Conservation (phyloP, 2,888 invertebrate genomes). For the Drosophila limbata region DNA sequence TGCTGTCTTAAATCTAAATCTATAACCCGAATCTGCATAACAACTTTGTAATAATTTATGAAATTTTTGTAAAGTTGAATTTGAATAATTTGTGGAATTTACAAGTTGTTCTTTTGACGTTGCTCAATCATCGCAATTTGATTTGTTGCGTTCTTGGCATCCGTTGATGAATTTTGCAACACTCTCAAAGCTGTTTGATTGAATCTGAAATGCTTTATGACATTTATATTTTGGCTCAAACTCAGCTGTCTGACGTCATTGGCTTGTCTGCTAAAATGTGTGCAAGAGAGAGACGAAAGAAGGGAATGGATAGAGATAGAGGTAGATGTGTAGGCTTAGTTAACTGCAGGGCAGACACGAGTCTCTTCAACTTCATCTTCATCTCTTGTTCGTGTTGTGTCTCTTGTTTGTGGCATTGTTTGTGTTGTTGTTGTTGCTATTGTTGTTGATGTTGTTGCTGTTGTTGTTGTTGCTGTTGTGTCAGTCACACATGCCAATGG, state of each 20-base stretch:
- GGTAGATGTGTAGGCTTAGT: conserved; percentile 21
- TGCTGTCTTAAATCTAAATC: conserved; percentile 1
- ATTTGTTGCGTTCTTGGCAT: too few species aligned
- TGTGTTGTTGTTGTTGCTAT: conserved; percentile 33
- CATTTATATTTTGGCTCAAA: not conserved
- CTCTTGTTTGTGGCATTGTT: conserved; percentile 61
- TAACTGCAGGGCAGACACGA: conserved; percentile 46
- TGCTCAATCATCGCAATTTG: conserved; percentile 5
- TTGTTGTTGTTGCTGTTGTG: conserved; percentile 35
- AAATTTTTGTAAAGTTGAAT: not conserved
- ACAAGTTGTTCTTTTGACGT: not conserved
- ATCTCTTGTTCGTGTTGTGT: conserved; percentile 42
- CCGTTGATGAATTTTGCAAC: conserved; percentile 18
- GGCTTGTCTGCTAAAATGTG: conserved; percentile 11
- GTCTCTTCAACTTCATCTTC: not conserved
- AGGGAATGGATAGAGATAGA: not conserved
- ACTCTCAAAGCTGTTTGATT: conserved; percentile 16
- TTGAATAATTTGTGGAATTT: conserved; percentile 15
- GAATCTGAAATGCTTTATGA: conserved; percentile 8
- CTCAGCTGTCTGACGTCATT: conserved; percentile 42
- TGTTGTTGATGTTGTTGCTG: conserved; percentile 13
- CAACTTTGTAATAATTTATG: not conserved
- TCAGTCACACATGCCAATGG: conserved; percentile 58
- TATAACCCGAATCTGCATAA: not conserved
- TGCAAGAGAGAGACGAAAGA: not conserved